These are phyloP conservation scores for Phengaris alcon DNA, from an alignment of 2,888 invertebrate genomes.

Conservation along the genomic window DNA sequence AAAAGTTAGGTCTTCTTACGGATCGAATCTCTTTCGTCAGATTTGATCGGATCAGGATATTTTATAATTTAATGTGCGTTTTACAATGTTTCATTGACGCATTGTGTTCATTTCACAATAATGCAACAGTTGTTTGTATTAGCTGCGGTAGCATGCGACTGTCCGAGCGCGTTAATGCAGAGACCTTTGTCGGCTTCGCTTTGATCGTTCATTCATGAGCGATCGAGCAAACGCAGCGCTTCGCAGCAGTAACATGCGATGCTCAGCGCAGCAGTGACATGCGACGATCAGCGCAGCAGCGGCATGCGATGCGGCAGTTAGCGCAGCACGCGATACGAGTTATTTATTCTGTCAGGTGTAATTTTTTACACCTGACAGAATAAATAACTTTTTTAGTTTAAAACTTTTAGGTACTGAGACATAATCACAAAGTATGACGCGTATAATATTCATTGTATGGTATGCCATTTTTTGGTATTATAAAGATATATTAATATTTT, in stretches of 20 bases:
- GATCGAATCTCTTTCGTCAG: too few relatives aligned
- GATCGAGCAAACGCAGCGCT: slow-evolving; percentile 32
- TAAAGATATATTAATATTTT: too few relatives aligned
- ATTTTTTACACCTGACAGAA: too few relatives aligned
- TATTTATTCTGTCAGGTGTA: slow-evolving; percentile 1
- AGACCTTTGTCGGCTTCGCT: slow-evolving; percentile 41
- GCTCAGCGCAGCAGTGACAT: neutral
- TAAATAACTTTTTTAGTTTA: too few relatives aligned
- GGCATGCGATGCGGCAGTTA: slow-evolving; percentile 10
- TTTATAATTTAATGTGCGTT: too few relatives aligned
- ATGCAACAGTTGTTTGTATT: slow-evolving; percentile 30
- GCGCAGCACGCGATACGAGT: neutral
- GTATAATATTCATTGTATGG: too few relatives aligned
- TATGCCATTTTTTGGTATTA: too few relatives aligned
- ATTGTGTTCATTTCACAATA: neutral
- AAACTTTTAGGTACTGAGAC: too few relatives aligned
- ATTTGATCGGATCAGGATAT: too few relatives aligned
- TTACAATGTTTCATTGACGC: too few relatives aligned
- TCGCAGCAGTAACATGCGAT: slow-evolving; percentile 24
- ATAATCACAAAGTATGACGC: too few relatives aligned
- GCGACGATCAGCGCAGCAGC: neutral
- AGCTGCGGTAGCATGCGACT: slow-evolving; percentile 36
- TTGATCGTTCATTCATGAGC: slow-evolving; percentile 50
- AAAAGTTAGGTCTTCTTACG: too few relatives aligned
- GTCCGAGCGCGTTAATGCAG: slow-evolving; percentile 38